A percentile compares a stretch with the other conserved stretches of the same genome.
Evolutionary conservation across 1,140 invertebrate species (phyloP).

Genomic region (Parasteatoda tepidariorum): DNA sequence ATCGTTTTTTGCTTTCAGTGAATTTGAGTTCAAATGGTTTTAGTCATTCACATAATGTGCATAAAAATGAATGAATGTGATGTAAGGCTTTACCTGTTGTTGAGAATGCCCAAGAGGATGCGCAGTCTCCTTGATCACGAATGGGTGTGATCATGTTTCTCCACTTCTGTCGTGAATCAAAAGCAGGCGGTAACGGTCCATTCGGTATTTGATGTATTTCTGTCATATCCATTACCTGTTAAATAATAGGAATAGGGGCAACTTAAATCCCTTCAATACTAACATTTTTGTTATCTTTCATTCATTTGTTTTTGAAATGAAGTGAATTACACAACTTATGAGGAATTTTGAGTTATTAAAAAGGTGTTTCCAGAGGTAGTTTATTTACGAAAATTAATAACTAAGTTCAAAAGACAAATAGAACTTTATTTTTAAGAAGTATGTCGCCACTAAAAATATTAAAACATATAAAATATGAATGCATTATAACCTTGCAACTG

Average conservation of each 20-base stretch:
- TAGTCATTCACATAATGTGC: too few species aligned
- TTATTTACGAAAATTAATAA: background rate
- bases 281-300: too few species aligned
- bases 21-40: too few species aligned
- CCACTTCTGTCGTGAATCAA: constrained; percentile 84
- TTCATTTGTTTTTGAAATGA: background rate
- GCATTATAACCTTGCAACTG: too few species aligned
- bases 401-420: background rate
- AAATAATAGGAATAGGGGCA: constrained; percentile 32
- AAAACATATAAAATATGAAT: too few species aligned
- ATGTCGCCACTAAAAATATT: too few species aligned
- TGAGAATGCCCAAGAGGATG: constrained; percentile 91
- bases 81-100: constrained; percentile 76
- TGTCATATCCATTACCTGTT: constrained; percentile 77
- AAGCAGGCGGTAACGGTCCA: constrained; percentile 70
- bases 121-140: constrained; percentile 90
- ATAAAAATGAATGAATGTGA: too few species aligned
- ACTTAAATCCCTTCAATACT: too few species aligned
- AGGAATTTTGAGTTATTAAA: background rate
- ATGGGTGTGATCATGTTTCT: constrained; percentile 77
- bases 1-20: too few species aligned
- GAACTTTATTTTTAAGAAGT: too few species aligned
- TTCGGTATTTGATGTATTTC: constrained; percentile 68
- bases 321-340: background rate
- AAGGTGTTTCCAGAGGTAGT: background rate